Base-by-base conservation (phyloP, 2,797 vertebrate species). In the Discoglossus pictus region DNA sequence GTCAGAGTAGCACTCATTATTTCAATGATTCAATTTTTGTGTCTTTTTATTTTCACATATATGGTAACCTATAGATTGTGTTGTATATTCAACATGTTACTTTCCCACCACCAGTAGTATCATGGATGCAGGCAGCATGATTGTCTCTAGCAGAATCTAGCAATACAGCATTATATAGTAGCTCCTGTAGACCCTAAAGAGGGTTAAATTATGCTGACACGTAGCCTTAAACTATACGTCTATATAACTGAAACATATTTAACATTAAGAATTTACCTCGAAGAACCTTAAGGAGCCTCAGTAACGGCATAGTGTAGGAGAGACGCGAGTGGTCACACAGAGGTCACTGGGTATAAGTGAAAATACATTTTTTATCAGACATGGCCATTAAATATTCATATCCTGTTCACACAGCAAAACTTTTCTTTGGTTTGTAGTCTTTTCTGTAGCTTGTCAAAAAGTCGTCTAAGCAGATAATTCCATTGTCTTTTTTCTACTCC, bases 381-480 rank as follows among this genome's bases (percentile, higher is more conserved):
- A 27, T 13, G 15, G 12, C 21, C 23, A 50, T 50, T 25, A 50
- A 13, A 50, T 50, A 50, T 50, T 24, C n/a, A 25, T 25, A 27
- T 50, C 23, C 23, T 50, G 46, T 50, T 50, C 46, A 50, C 15
- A 50, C 46, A 25, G 46, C 23, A 50, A 23, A 50, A 50, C 46
- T 27, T 50, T 50, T 50, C 10, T 50, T 50, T 50, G 46, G 23
- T 50, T 50, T 21, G 23, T 25, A 27, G 24, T 50, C 27, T 50
- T 50, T 24, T 50, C 21, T 27, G 12, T 50, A n/a, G 46, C 46
- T 25, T 50, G 46, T 50, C 23, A 50, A 23, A 50, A 50, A 50
- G 23, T 50, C 21, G 44, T 21, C 46, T 50, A 23, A 50, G 46
- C 46, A 50, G 46, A 50, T 50, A 50, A 50, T 50, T 50, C 23